Evolutionary conservation across 2,113 vertebrate genomes (phyloP).

Genomic region (Paramormyrops kingsleyae): DNA sequence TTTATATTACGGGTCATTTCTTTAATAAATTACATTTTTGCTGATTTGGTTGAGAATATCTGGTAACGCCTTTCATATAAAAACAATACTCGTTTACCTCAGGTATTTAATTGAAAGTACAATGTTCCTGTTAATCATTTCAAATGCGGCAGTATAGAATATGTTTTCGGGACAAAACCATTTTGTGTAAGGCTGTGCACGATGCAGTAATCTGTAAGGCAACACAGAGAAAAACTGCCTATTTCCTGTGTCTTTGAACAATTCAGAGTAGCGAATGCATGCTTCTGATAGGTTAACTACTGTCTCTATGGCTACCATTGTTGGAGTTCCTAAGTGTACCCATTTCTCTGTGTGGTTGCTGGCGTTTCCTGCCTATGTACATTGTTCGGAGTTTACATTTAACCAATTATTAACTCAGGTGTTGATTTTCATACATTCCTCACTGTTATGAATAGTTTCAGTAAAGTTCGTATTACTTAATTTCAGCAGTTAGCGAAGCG

Average conservation of each 20-base stretch:
- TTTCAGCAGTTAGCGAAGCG: background rate
- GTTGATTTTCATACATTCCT: background rate
- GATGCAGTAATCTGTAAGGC: slow-evolving; percentile 27
- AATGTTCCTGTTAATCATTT: background rate
- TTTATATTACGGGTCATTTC: background rate
- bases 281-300: slow-evolving; percentile 42
- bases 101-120: background rate
- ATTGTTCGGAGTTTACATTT: slow-evolving; percentile 32
- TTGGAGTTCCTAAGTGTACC: slow-evolving; percentile 41
- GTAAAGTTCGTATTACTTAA: background rate
- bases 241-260: slow-evolving; percentile 36
- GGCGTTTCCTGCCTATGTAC: slow-evolving; percentile 53
- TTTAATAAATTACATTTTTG: background rate
- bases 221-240: slow-evolving; percentile 18
- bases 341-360: slow-evolving; percentile 45
- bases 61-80: background rate
- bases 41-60: background rate
- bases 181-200: background rate
- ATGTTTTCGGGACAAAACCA: background rate
- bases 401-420: slow-evolving; percentile 10
- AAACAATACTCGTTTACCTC: background rate
- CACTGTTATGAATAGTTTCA: background rate
- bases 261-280: slow-evolving; percentile 31
- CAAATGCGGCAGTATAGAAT: background rate
- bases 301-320: slow-evolving; percentile 42